Evolutionary conservation across 1,140 invertebrate genomes (phyloP), one percentile per base, ranked within the genome.

Genomic region (Onthophagus taurus): DNA sequence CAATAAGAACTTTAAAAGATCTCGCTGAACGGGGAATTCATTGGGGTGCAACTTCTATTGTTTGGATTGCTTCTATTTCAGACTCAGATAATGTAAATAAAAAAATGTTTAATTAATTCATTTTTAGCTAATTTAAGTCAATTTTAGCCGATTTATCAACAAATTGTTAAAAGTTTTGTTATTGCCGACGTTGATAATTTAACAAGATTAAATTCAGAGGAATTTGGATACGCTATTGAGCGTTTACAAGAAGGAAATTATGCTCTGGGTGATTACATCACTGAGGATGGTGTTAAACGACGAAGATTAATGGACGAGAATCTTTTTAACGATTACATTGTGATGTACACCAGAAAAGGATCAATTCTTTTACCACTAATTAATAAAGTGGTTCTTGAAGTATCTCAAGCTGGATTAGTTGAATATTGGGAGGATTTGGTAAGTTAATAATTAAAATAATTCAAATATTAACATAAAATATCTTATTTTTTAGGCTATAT

Each of bases 201-300:
- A 17, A 2, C 12, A 2, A 16, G 23, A 3, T 4, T 18, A 12
- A 39, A 39, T 16, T 13, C 3, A 11, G 37, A 39, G 3, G n/a
- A 11, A 12, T 39, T 39, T 17, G 20, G 20, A 13, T 39, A 21
- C 16, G 20, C 37, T 5, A 29, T 39, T 24, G 37, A 39, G 16
- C 14, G 37, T 16, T 16, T 39, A 8, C 37, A 39, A 12, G 37
- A 18, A 74, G 72, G 72, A 37, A 60, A 70, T 48, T 76, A 66
- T 57, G 73, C 73, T 8, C 67, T 75, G 48, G 73, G 72, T 19
- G 65, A 69, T 16, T 76, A 75, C 46, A 67, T 76, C 31, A 68
- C 67, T 3, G 64, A 70, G 44, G 67, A 74, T 43, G 64, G 65
- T 4, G 60, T 72, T 2, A 47, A 62, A 21, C 60, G 70, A 45